Base-by-base conservation (phyloP, 1,140 invertebrate genomes). In the Adelges cooleyi region DNA sequence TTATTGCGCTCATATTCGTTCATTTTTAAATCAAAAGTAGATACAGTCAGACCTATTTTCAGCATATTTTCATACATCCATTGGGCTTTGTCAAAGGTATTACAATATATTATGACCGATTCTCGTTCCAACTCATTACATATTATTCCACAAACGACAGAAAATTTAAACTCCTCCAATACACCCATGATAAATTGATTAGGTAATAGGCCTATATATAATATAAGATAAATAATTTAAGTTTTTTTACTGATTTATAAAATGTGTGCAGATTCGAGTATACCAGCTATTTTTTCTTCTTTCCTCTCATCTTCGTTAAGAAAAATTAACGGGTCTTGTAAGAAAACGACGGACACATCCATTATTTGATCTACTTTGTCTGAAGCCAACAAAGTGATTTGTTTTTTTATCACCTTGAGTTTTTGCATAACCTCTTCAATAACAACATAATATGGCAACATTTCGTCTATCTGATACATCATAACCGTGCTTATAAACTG, bases 51-150 rank as follows among this genome's bases (percentile, higher is more conserved):
- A 72, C 98, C 92, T 70, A 90, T 84, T 54, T 79, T 78, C 67
- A 88, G 86, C 94, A 99, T 97, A 69, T 86, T 90, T 69, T 95
- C 87, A n/a, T 92, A 96, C 6, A 99, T 81, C 86, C 90, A 95
- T 74, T 98, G 95, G 48, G 98, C 84, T 85, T 98, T 99, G 78
- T 95, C 92, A 71, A 95, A 85, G 36, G 95, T 99, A 79, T 99
- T 99, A 77, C 95, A 98, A 81, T 99, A 99, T 71, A 99, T 99
- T 36, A 99, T 95, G 71, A 95, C 94, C 77, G 98, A 95, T 65
- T 95, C 96, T 73, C 99, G 98, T 71, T 94, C 97, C 67, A 99
- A 76, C 2, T 94, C 97, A 75, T 98, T 94, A 74, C 98, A 99
- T 73, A 99, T n/a, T n/a, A n/a, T 81, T 80, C 98, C 95, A 77